phyloP scores from a whole-genome alignment of 2,888 invertebrate genomes.

The Venusia cambrica region DNA sequence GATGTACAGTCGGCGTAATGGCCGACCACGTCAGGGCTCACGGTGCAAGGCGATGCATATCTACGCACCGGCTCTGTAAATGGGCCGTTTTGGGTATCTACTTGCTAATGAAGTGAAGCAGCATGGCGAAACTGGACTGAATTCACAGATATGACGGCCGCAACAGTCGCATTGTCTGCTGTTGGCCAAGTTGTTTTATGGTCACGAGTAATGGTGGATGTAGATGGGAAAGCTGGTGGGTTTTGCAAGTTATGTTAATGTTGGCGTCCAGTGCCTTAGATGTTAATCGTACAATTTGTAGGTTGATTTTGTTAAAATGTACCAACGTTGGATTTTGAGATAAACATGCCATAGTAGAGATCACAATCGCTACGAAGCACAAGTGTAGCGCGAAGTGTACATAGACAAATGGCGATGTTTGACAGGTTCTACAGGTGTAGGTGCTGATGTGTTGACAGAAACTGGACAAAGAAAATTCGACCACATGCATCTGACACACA shows the following conservation, averaged over 20 bases:
- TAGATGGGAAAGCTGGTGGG: conserved; percentile 26
- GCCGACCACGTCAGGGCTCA: conserved; percentile 66
- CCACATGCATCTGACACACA: no score
- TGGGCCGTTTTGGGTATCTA: conserved; percentile 77
- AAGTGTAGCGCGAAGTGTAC: no score
- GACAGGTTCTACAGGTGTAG: no score
- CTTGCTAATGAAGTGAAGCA: conserved; percentile 74
- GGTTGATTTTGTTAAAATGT: conserved; percentile 20
- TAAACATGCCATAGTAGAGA: no score
- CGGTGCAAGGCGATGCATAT: conserved; percentile 73
- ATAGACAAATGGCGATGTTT: no score
- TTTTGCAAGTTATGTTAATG: conserved; percentile 25
- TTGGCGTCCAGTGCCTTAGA: conserved; percentile 17
- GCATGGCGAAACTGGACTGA: conserved; percentile 66
- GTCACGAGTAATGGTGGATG: conserved; percentile 36
- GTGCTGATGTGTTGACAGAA: no score
- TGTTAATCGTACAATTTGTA: conserved; percentile 23
- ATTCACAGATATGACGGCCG: conserved; percentile 66
- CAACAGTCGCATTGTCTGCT: conserved; percentile 59
- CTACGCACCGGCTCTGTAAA: conserved; percentile 73
- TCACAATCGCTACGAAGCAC: no score
- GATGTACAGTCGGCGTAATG: conserved; percentile 73
- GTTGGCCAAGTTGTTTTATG: conserved; percentile 57
- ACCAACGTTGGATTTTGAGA: no score
- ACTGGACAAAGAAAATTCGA: no score